A percentile compares a stretch with the other conserved stretches of the same genome.
Conservation (phyloP, 2,113 vertebrate genomes). For the Cariama cristata region DNA sequence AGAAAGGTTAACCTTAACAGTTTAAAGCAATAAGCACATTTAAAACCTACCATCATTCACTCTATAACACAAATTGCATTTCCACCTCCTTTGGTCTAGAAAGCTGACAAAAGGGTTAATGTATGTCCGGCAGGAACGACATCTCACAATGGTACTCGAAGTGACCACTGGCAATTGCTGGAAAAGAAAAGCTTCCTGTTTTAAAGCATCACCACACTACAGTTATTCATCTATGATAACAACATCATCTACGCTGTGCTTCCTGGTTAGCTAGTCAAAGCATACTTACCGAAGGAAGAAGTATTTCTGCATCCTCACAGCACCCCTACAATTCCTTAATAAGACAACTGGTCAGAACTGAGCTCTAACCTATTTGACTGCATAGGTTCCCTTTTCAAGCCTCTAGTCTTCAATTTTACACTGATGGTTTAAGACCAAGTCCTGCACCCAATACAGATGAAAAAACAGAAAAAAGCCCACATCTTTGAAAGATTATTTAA, state of each 20-base stretch:
- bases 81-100: conserved; percentile 95
- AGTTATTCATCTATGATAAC: neutral
- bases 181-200: conserved; percentile 19
- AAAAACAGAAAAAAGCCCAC: neutral
- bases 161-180: conserved; percentile 98
- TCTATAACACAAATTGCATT: conserved; percentile 95
- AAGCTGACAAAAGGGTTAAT: conserved; percentile 98
- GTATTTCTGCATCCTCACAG: neutral
- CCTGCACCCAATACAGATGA: neutral
- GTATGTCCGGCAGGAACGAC: conserved; percentile 95
- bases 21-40: neutral
- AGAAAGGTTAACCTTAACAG: neutral
- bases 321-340: neutral
- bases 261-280: neutral
- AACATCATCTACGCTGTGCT: neutral
- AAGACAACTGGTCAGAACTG: rapidly evolving
- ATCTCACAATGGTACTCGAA: conserved; percentile 95
- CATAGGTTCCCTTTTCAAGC: neutral
- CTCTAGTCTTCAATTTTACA: neutral
- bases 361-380: neutral
- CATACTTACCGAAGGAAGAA: neutral
- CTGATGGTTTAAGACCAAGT: neutral
- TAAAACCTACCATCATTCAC: conserved; percentile 90
- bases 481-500: neutral
- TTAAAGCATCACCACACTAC: neutral